Conservation (phyloP, 2,797 vertebrate genomes). For the Onychomys arenicola region DNA sequence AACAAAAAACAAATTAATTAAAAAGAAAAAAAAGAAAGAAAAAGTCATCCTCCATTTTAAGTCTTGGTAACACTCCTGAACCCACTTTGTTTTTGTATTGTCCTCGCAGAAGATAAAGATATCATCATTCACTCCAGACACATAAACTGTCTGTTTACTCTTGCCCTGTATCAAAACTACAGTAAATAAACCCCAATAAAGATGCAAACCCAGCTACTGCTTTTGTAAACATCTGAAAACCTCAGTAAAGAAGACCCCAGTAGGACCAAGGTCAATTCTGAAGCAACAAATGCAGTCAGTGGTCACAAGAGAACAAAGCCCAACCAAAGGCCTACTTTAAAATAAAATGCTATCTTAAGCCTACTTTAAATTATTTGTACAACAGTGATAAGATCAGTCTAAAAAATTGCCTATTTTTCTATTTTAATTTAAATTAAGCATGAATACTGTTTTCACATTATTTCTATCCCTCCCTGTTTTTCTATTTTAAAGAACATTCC, state of each 20-base stretch:
- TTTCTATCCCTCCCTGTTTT: background rate
- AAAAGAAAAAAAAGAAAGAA: background rate
- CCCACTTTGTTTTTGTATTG: background rate
- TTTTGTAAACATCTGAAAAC: slow-evolving; percentile 17
- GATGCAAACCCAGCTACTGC: background rate
- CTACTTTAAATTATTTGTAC: background rate
- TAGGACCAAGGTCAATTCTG: background rate
- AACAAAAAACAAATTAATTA: too few relatives aligned
- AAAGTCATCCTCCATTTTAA: background rate
- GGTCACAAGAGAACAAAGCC: background rate
- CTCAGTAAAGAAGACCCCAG: background rate
- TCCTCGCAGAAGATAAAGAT: background rate
- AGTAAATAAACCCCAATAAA: background rate
- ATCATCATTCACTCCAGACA: background rate
- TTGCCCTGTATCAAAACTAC: background rate
- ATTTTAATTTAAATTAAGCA: background rate
- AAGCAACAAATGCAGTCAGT: background rate
- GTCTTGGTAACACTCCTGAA: background rate
- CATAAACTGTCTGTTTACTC: background rate
- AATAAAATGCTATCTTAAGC: background rate
- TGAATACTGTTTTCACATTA: background rate
- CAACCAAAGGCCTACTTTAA: background rate
- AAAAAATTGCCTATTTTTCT: slow-evolving; percentile 13
- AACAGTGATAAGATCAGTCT: background rate
- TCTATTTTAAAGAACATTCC: slow-evolving; percentile 17